Percentiles rank a stretch among this genome's conserved stretches.
Evolutionary conservation across 2,888 invertebrate genomes (phyloP).

Genomic region (Zygaena filipendulae): DNA sequence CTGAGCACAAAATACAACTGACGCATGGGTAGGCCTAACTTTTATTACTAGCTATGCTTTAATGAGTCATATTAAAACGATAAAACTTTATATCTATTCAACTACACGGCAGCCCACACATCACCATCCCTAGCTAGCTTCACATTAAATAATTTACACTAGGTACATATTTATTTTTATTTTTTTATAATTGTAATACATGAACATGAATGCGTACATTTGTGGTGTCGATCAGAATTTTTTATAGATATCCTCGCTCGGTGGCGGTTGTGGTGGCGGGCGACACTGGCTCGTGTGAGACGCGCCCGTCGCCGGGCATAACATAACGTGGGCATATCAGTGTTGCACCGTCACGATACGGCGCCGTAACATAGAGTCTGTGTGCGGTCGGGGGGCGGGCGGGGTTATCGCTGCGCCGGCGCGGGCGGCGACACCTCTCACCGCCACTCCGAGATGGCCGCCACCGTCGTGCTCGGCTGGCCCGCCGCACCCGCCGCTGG

Average conservation of each 20-base stretch:
- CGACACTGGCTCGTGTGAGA: too few relatives aligned
- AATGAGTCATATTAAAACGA: conserved; percentile 28
- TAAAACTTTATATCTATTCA: conserved; percentile 16
- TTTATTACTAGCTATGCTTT: conserved; percentile 25
- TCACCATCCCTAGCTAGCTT: conserved; percentile 33
- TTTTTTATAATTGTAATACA: too few relatives aligned
- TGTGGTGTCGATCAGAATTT: too few relatives aligned
- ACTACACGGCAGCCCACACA: conserved; percentile 30
- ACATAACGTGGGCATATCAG: too few relatives aligned
- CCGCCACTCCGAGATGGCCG: conserved; percentile 70
- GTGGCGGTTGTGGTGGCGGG: too few relatives aligned
- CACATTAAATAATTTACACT: conserved; percentile 58
- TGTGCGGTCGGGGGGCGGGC: conserved; percentile 14
- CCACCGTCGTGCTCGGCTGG: conserved; percentile 69
- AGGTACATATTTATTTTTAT: too few relatives aligned
- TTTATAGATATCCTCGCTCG: too few relatives aligned
- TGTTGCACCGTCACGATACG: conserved; percentile 22
- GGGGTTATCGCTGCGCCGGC: conserved; percentile 8
- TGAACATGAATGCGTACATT: conserved; percentile 50
- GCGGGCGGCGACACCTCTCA: conserved; percentile 48
- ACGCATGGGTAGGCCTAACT: conserved; percentile 36
- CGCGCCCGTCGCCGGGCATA: too few relatives aligned
- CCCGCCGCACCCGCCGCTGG: conserved; percentile 46
- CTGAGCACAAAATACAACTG: conserved; percentile 60
- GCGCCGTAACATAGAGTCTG: conserved; percentile 27